These are phyloP conservation scores for Drosophila buzzatii DNA, from an alignment of 2,888 invertebrate genomes.

Conservation along the genomic window DNA sequence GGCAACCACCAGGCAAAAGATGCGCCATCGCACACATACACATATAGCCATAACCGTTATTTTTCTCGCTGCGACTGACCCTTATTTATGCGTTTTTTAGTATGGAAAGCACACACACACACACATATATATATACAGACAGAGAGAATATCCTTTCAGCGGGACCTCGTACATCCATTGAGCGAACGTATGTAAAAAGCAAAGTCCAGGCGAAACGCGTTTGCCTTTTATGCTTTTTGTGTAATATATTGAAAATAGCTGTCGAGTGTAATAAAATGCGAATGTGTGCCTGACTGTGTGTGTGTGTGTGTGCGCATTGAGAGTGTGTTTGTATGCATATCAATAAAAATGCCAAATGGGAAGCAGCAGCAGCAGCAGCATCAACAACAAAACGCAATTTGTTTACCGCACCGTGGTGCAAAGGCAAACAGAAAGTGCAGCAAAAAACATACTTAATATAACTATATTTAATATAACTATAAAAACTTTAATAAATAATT, in stretches of 20 bases:
- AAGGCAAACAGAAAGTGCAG: neutral
- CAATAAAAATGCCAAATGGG: conserved; percentile 79
- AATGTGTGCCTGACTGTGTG: conserved; percentile 41
- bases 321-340: conserved; percentile 69
- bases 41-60: conserved; percentile 68
- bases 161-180: conserved; percentile 33
- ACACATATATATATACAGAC: conserved; percentile 11
- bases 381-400: conserved; percentile 70
- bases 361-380: conserved; percentile 21
- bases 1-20: conserved; percentile 48
- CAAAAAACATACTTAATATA: neutral
- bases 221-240: conserved; percentile 70
- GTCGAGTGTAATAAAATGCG: conserved; percentile 81
- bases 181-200: conserved; percentile 72
- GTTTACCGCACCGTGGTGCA: conserved; percentile 60
- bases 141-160: conserved; percentile 67
- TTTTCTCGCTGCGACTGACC: conserved; percentile 48
- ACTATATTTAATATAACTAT: too few species aligned
- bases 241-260: conserved; percentile 83
- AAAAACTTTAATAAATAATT: too few species aligned
- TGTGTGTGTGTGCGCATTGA: conserved; percentile 10
- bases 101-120: conserved; percentile 73
- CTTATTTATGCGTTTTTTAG: conserved; percentile 83
- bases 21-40: conserved; percentile 8
- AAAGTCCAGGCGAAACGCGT: conserved; percentile 50